These are phyloP conservation scores for Gallinago media DNA, from an alignment of 2,113 vertebrate genomes.

Conservation along the genomic window DNA sequence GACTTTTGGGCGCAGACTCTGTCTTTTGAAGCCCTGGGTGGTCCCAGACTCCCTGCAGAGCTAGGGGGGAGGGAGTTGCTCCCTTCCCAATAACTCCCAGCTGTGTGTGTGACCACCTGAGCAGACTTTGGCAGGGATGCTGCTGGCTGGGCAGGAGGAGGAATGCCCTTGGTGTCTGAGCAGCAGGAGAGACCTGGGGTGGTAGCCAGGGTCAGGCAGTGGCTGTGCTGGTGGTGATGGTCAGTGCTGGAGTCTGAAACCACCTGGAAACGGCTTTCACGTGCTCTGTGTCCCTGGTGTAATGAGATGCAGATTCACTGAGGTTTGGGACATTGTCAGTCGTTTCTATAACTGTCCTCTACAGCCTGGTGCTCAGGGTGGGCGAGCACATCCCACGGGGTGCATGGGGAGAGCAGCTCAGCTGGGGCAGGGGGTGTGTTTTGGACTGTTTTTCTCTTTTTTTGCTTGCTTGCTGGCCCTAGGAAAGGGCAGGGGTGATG, in stretches of 20 bases:
- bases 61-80: too few relatives aligned
- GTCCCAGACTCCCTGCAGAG: too few relatives aligned
- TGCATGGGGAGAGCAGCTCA: not conserved
- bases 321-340: not conserved
- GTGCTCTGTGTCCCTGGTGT: fast-evolving
- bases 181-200: not conserved
- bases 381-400: not conserved
- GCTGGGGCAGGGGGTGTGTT: fast-evolving
- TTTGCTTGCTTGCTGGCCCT: fast-evolving
- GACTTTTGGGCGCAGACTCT: too few relatives aligned
- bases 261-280: fast-evolving
- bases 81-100: not conserved
- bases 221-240: fast-evolving
- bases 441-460: not conserved
- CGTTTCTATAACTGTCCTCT: not conserved
- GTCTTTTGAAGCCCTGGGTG: too few relatives aligned
- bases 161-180: not conserved
- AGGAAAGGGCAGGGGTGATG: not conserved
- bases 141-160: not conserved
- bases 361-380: not conserved
- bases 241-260: not conserved
- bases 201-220: not conserved
- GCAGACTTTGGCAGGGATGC: not conserved
- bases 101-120: not conserved
- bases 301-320: not conserved